Conservation (phyloP, 2,113 vertebrate genomes). For the Drymodes brunneopygia region DNA sequence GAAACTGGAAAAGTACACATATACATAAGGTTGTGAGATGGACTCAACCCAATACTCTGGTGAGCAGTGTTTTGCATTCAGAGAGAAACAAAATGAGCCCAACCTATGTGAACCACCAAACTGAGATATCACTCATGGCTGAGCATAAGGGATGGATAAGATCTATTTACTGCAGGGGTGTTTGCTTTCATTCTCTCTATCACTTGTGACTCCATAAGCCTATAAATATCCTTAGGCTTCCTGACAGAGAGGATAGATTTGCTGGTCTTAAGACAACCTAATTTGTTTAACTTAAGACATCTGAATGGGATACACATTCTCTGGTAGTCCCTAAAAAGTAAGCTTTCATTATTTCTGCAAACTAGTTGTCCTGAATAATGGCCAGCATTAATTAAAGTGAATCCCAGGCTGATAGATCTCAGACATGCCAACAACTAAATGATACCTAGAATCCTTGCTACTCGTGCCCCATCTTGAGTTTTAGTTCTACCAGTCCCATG, state of each 20-base stretch:
- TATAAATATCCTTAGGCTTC: not conserved
- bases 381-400: not conserved
- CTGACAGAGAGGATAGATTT: not conserved
- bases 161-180: not conserved
- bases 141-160: not conserved
- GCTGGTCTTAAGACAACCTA: not conserved
- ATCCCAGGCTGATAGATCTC: not conserved
- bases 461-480: not conserved
- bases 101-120: not conserved
- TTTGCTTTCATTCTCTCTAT: not conserved
- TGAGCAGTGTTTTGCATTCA: not conserved
- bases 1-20: not conserved
- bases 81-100: not conserved
- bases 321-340: not conserved
- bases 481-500: not conserved
- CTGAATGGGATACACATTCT: not conserved
- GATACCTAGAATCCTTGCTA: not conserved
- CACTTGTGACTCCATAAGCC: not conserved
- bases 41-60: not conserved
- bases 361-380: not conserved
- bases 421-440: not conserved
- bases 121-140: not conserved
- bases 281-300: not conserved
- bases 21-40: not conserved
- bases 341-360: not conserved